Conservation (phyloP, 2,113 vertebrate species). For the Gorilla gorilla region DNA sequence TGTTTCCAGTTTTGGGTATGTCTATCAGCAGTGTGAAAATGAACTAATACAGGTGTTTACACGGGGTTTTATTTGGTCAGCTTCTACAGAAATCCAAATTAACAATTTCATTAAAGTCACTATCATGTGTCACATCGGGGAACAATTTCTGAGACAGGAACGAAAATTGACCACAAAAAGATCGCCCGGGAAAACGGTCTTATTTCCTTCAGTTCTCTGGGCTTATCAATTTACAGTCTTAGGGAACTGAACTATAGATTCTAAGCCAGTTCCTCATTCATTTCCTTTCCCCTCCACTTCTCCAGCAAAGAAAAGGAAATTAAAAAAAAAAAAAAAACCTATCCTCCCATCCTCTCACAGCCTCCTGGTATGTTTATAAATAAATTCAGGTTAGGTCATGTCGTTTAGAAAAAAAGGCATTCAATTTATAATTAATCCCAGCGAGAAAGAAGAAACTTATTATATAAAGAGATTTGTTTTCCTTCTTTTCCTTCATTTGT, state of each 20-base stretch:
- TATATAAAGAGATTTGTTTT: too few species aligned
- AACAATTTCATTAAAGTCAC: neutral
- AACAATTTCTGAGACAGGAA: accelerated
- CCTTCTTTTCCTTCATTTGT: accelerated
- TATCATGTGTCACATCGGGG: accelerated
- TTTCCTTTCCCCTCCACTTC: neutral
- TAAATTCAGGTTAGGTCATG: neutral
- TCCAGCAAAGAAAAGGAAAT: neutral
- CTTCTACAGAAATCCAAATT: neutral
- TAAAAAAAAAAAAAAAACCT: neutral
- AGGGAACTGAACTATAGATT: accelerated
- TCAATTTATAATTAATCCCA: neutral
- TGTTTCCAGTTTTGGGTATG: too few species aligned
- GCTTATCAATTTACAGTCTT: neutral
- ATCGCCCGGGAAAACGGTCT: accelerated
- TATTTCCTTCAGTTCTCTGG: accelerated
- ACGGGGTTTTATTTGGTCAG: too few species aligned
- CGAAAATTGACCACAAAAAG: neutral
- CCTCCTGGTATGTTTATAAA: neutral
- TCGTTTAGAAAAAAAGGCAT: neutral
- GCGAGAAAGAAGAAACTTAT: neutral
- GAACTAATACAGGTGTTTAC: neutral
- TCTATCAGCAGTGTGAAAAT: too few species aligned
- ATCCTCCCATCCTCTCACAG: neutral
- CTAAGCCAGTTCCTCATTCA: neutral